A percentile compares a stretch with the other conserved stretches of the same genome.
These are phyloP conservation scores for Eulemur coronatus DNA, from an alignment of 2,797 vertebrate genomes.

Conservation along the genomic window DNA sequence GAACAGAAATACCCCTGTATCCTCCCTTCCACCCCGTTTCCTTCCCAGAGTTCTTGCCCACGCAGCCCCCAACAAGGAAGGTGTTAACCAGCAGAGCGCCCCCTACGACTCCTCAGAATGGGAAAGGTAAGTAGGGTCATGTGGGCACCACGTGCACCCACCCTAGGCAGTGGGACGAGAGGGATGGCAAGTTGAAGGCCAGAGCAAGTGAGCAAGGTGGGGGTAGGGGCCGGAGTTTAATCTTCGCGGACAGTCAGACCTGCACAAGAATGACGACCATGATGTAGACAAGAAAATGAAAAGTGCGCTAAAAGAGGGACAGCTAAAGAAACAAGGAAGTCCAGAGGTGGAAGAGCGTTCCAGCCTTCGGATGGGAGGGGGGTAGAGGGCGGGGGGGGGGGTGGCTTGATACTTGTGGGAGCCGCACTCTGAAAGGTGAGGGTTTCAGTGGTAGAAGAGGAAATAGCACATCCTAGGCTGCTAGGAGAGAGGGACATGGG, in stretches of 20 bases:
- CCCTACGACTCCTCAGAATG: slow-evolving; percentile 66
- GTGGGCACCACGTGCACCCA: neutral
- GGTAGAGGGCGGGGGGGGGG: too few relatives aligned
- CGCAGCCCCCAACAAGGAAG: slow-evolving; percentile 70
- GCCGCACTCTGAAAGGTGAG: neutral
- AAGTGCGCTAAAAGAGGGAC: neutral
- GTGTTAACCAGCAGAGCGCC: slow-evolving; percentile 74
- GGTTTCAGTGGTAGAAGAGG: neutral
- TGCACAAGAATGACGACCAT: neutral
- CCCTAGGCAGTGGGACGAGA: neutral
- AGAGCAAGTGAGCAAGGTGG: neutral
- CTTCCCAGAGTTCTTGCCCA: slow-evolving; percentile 83
- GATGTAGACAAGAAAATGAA: neutral
- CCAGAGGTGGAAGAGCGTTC: neutral
- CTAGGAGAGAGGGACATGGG: neutral
- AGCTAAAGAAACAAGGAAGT: neutral
- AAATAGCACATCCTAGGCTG: neutral
- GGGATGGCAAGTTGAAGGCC: neutral
- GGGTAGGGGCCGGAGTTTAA: neutral
- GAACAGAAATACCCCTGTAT: neutral
- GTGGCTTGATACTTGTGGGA: neutral
- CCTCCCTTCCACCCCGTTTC: neutral
- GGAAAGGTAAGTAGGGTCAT: slow-evolving; percentile 81
- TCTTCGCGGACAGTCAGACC: neutral
- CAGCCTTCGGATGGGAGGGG: neutral